Percentiles rank a stretch among this genome's conserved stretches.
Evolutionary conservation across 2,797 vertebrate genomes (phyloP).

Genomic region (Notolepis coatsorum): DNA sequence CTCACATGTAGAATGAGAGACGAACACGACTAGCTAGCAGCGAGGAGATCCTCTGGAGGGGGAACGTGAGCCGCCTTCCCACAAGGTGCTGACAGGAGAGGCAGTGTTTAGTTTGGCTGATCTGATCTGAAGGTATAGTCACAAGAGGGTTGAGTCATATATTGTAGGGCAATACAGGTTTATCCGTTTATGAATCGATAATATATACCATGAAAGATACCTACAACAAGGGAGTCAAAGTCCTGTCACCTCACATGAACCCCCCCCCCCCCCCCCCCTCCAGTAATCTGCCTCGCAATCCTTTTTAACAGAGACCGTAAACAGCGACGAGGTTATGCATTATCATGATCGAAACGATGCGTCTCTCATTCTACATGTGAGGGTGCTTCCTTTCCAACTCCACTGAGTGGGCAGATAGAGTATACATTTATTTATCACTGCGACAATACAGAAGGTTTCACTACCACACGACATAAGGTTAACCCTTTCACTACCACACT

Average conservation of each 20-base stretch:
- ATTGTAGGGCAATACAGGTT: no score
- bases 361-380: not conserved
- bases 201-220: slow-evolving; percentile 20
- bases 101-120: slow-evolving; percentile 14
- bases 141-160: no score
- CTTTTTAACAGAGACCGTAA: no score
- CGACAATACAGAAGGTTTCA: no score
- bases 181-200: slow-evolving; percentile 16
- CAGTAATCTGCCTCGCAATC: slow-evolving; percentile 57
- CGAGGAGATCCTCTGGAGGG: not conserved
- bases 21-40: not conserved
- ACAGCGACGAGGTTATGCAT: no score
- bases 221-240: slow-evolving; percentile 9
- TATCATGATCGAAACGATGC: no score
- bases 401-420: not conserved
- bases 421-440: no score
- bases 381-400: not conserved
- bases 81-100: slow-evolving; percentile 12
- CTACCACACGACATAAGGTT: no score
- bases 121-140: slow-evolving; percentile 17
- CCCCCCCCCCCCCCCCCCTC: not conserved
- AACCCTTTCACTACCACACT: no score
- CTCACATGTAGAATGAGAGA: not conserved
- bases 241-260: slow-evolving; percentile 40
- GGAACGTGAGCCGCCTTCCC: not conserved